These are phyloP conservation scores for Gymnothorax javanicus DNA, from an alignment of 2,797 vertebrate genomes.

Conservation along the genomic window DNA sequence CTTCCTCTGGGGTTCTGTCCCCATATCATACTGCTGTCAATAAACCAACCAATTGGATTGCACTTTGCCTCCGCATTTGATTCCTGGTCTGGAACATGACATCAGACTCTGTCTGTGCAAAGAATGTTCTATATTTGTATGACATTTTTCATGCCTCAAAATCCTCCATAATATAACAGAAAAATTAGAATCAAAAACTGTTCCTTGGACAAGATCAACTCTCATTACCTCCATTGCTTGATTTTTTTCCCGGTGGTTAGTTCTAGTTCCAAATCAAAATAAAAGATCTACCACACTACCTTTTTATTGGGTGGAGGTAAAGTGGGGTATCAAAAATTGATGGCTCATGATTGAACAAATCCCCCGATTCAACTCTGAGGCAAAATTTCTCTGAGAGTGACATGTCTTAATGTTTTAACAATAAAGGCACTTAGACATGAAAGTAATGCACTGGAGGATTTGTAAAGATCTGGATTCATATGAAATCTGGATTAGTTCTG, in stretches of 20 bases:
- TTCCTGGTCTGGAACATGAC: too few species aligned
- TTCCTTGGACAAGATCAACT: neutral
- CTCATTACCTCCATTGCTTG: neutral
- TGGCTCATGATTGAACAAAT: neutral
- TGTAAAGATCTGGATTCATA: neutral
- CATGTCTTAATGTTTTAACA: too few species aligned
- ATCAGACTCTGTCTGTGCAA: too few species aligned
- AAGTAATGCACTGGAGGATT: neutral
- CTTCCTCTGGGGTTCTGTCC: too few species aligned
- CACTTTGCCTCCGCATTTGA: too few species aligned
- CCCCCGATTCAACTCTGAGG: neutral
- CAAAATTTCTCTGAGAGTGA: neutral
- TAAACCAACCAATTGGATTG: too few species aligned
- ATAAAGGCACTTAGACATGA: too few species aligned
- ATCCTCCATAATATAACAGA: too few species aligned
- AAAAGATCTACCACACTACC: neutral
- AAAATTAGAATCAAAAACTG: too few species aligned
- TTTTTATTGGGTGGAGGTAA: neutral
- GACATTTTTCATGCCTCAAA: too few species aligned
- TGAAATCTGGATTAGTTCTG: neutral
- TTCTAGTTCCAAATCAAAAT: neutral
- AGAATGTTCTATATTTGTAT: too few species aligned
- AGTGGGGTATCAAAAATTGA: neutral
- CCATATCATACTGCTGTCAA: too few species aligned
- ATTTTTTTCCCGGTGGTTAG: neutral